Conservation (phyloP, 1,140 invertebrate genomes). For the Ips typographus region DNA sequence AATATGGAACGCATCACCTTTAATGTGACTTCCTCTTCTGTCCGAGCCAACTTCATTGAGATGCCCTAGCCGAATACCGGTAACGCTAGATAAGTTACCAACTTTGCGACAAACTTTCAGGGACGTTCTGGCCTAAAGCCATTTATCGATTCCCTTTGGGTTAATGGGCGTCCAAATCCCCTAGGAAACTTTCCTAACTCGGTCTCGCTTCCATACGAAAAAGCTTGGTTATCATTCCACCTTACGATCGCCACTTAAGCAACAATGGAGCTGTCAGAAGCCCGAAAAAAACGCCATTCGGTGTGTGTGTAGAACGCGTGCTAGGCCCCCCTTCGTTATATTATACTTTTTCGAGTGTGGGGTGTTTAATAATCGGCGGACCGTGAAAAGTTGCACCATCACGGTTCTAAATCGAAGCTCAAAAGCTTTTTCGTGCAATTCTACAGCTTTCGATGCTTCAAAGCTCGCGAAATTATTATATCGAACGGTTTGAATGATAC, state of each 20-base stretch:
- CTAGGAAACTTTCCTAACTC: background rate
- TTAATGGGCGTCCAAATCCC: conserved; percentile 7
- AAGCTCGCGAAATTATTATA: background rate
- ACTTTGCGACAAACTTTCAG: conserved; percentile 28
- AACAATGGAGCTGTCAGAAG: conserved; percentile 28
- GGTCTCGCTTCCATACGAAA: background rate
- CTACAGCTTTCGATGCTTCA: background rate
- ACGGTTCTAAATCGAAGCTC: background rate
- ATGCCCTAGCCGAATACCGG: conserved; percentile 25
- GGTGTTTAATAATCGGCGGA: background rate
- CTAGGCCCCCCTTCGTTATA: background rate
- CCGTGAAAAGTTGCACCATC: background rate
- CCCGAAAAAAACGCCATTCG: conserved; percentile 20
- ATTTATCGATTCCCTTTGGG: conserved; percentile 24
- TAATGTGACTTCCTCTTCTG: conserved; percentile 28
- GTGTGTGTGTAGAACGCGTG: background rate
- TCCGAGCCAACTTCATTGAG: conserved; percentile 26
- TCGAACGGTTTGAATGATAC: background rate
- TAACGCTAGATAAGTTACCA: conserved; percentile 27
- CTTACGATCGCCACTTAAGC: conserved; percentile 6
- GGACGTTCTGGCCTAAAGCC: conserved; percentile 27
- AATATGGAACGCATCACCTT: conserved; percentile 5
- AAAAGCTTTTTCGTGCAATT: background rate
- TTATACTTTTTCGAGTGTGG: background rate
- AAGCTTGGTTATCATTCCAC: conserved; percentile 20